Evolutionary conservation across 2,888 invertebrate genomes (phyloP).

Genomic region (Graphium colonna): DNA sequence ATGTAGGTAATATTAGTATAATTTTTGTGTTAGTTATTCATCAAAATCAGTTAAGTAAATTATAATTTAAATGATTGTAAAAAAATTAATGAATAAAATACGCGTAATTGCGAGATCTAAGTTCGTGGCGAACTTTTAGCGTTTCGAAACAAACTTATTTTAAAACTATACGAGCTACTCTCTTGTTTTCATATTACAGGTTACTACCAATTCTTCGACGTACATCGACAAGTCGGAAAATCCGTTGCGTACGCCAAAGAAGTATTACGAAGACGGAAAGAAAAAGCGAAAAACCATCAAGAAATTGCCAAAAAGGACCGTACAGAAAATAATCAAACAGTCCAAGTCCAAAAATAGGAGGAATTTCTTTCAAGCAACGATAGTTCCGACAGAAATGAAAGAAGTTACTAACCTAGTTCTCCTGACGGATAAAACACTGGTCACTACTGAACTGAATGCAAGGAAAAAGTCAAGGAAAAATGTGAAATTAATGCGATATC

Average conservation of each 20-base stretch:
- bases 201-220: constrained; percentile 38
- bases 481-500: constrained; percentile 46
- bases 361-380: constrained; percentile 36
- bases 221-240: constrained; percentile 60
- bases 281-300: constrained; percentile 41
- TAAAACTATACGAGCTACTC: no score
- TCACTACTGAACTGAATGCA: constrained; percentile 41
- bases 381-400: constrained; percentile 34
- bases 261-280: constrained; percentile 41
- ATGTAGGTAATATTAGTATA: no score
- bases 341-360: constrained; percentile 47
- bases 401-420: no score
- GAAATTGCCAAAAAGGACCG: constrained; percentile 56
- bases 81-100: no score
- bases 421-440: no score
- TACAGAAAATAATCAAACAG: constrained; percentile 69
- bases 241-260: constrained; percentile 48
- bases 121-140: no score
- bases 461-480: constrained; percentile 45
- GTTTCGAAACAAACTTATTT: no score
- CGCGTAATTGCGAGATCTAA: no score
- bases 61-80: no score
- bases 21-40: no score
- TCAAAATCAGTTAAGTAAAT: no score
- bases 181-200: constrained; percentile 17